Evolutionary conservation across 2,113 vertebrate genomes (phyloP).

Genomic region (Mystacornis crossleyi): DNA sequence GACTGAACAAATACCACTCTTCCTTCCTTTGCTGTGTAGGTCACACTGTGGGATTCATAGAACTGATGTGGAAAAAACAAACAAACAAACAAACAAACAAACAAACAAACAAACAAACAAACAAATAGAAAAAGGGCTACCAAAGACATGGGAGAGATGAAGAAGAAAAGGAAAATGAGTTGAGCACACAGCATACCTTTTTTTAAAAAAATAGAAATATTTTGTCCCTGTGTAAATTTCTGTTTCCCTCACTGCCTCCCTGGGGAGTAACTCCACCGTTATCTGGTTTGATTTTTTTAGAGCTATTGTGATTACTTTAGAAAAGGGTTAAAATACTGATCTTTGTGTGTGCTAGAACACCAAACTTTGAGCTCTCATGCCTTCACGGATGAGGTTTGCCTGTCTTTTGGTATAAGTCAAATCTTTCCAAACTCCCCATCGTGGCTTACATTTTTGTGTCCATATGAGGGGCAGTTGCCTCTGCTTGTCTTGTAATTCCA

Average conservation of each 20-base stretch:
- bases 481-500: not conserved
- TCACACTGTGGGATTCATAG: not conserved
- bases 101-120: too few relatives aligned
- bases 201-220: not conserved
- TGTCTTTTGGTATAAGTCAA: not conserved
- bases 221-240: not conserved
- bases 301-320: not conserved
- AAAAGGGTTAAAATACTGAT: not conserved
- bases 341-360: not conserved
- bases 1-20: not conserved
- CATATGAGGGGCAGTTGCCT: not conserved
- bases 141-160: not conserved
- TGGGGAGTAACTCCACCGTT: not conserved
- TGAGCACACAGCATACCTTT: not conserved
- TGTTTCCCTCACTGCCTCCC: not conserved
- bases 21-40: not conserved
- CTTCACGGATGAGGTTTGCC: not conserved
- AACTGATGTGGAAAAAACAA: not conserved
- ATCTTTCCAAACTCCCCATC: not conserved
- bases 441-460: not conserved
- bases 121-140: not conserved
- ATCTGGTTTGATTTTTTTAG: not conserved
- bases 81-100: too few relatives aligned
- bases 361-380: not conserved
- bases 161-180: not conserved